phyloP scores from a whole-genome alignment of 2,797 vertebrate species.

The Thamnophis elegans region DNA sequence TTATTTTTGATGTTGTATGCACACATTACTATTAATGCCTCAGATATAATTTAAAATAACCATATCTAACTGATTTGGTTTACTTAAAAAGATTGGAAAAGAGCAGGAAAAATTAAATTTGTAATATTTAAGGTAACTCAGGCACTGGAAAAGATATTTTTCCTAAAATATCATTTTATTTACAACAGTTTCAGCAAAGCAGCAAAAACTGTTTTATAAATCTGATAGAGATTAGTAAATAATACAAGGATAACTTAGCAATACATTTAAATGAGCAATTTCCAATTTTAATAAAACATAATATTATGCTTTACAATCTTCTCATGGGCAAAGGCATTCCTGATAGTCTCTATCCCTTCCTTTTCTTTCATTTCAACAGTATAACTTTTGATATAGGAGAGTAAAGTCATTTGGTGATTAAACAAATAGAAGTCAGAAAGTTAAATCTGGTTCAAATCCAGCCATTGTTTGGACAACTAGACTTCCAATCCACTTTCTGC shows the following conservation, averaged over 20 bases:
- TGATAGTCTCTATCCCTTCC: not conserved
- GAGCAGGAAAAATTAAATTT: not conserved
- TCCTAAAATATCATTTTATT: not conserved
- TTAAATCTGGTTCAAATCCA: not conserved
- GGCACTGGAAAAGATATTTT: not conserved
- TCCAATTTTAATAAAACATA: not conserved
- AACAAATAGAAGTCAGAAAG: not conserved
- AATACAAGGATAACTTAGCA: not conserved
- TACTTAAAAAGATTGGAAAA: not conserved
- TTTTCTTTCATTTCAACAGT: not conserved
- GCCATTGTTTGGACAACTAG: not conserved
- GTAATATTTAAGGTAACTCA: not conserved
- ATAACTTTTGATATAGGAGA: not conserved
- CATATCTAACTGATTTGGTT: not conserved
- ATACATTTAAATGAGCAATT: not conserved
- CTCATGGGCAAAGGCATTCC: not conserved
- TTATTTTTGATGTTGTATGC: not conserved
- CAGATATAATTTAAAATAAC: not conserved
- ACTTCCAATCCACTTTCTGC: not conserved
- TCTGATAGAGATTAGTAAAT: not conserved
- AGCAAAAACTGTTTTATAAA: not conserved
- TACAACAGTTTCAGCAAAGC: not conserved
- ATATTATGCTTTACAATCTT: not conserved
- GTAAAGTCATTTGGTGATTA: not conserved
- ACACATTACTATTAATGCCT: not conserved